phyloP scores from a whole-genome alignment of 2,113 vertebrate genomes.

The Pelmatolapia mariae region DNA sequence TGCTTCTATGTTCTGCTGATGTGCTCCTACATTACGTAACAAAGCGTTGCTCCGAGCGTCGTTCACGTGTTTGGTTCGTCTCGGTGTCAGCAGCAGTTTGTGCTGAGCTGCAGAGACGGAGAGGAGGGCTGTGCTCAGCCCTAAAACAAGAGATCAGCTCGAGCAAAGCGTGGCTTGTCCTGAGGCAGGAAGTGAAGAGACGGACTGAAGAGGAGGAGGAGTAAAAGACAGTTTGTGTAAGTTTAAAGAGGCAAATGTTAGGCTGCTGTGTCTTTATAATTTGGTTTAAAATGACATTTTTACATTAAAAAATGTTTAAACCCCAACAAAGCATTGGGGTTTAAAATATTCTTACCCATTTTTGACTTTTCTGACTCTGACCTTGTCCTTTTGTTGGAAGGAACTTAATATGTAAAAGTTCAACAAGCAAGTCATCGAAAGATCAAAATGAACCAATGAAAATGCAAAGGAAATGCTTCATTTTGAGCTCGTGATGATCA shows the following conservation, averaged over 20 bases:
- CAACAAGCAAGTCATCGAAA: not conserved
- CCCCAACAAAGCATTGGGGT: not conserved
- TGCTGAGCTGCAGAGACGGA: not conserved
- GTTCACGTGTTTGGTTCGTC: not conserved
- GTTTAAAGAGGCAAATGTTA: not conserved
- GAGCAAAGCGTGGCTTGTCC: not conserved
- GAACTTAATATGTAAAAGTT: not conserved
- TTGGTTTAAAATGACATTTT: not conserved
- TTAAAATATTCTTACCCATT: not conserved
- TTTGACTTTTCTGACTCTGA: not conserved
- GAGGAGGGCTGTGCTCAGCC: not conserved
- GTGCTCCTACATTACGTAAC: fast-evolving
- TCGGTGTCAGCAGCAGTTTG: not conserved
- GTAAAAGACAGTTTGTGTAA: not conserved
- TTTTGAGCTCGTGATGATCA: not conserved
- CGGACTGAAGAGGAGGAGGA: not conserved
- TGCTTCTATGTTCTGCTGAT: not conserved
- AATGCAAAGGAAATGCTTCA: not conserved
- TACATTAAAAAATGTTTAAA: not conserved
- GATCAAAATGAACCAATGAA: not conserved
- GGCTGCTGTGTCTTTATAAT: not conserved
- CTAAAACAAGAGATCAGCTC: not conserved
- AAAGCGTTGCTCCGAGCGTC: not conserved
- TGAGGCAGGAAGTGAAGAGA: not conserved
- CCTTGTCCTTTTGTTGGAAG: not conserved